Base-by-base conservation (phyloP, 2,113 vertebrate genomes). In the Rhagologus leucostigma region DNA sequence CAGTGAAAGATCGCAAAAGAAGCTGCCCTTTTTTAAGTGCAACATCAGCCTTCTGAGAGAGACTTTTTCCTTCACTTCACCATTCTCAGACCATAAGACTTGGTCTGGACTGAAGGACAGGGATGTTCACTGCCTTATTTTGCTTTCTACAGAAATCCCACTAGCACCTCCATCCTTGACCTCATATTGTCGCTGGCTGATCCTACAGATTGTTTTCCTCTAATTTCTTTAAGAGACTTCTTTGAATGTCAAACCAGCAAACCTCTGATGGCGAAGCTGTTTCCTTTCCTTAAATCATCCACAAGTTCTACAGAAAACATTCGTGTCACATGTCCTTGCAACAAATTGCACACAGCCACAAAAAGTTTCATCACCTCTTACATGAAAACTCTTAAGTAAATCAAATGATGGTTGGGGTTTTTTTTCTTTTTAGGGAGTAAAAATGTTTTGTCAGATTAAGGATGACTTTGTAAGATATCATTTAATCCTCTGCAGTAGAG, bases 231-330 rank as follows among this genome's bases (percentile, higher is more conserved):
- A 44, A 53, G 19, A 89, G 3, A 57, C 32, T 77, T 59, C 44
- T 65, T 21, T 37, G 59, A 63, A 68, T 21, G 27, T 35, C 74
- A 75, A 71, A 60, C 73, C 70, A 85, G 35, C 29, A 91, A 49
- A 65, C 3, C 11, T 10, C 11, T 87, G 41, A 70, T 29, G 35
- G 32, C 0, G 0, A 49, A 87, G n/a, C 20, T 55, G 15, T 65
- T 70, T 46, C 29, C 52, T 37, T 70, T 50, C 16, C 30, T 82
- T 65, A 83, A 64, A 37, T 69, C 67, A 64, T 52, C 39, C 39
- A 56, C 33, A 65, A 52, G 8, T 81, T 63, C 57, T 33, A 39
- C 78, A 79, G 37, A 52, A 71, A 79, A 82, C 13, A 39, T 46
- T 24, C 10, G 13, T 4, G 12, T 29, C 84, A 71, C 19, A 14